Evolutionary conservation across 2,797 vertebrate species (phyloP).

Genomic region (Pseudochaenichthys georgianus): DNA sequence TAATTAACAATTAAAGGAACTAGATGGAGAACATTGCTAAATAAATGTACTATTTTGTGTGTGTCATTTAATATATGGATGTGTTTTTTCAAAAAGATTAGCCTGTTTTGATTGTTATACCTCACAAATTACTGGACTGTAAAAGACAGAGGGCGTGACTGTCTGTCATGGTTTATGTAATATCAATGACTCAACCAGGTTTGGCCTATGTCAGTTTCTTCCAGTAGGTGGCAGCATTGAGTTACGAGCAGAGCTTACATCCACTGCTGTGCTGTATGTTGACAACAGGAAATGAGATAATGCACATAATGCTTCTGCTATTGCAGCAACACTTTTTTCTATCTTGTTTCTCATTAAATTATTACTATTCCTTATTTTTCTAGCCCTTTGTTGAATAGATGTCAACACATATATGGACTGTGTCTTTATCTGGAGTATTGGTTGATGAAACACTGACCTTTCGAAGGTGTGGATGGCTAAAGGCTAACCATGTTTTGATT

Average conservation of each 20-base stretch:
- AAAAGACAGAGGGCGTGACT: slow-evolving; percentile 22
- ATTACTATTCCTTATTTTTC: neutral
- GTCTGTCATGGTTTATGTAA: slow-evolving; percentile 32
- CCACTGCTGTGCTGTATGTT: slow-evolving; percentile 5
- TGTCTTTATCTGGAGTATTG: neutral
- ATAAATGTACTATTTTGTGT: neutral
- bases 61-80: neutral
- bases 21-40: neutral
- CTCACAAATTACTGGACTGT: neutral
- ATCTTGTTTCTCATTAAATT: slow-evolving; percentile 15
- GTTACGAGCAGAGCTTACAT: neutral
- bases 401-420: neutral
- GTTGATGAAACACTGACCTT: neutral
- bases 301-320: too few species aligned
- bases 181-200: neutral
- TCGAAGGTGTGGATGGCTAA: slow-evolving; percentile 4
- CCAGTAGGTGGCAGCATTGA: slow-evolving; percentile 69
- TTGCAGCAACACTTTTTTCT: too few species aligned
- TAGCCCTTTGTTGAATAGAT: neutral
- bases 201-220: neutral
- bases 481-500: neutral
- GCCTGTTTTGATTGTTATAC: neutral
- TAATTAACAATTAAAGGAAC: slow-evolving; percentile 38
- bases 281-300: slow-evolving; percentile 6
- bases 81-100: neutral